Conservation (phyloP, 1,140 invertebrate genomes). For the Pentalonia nigronervosa region DNA sequence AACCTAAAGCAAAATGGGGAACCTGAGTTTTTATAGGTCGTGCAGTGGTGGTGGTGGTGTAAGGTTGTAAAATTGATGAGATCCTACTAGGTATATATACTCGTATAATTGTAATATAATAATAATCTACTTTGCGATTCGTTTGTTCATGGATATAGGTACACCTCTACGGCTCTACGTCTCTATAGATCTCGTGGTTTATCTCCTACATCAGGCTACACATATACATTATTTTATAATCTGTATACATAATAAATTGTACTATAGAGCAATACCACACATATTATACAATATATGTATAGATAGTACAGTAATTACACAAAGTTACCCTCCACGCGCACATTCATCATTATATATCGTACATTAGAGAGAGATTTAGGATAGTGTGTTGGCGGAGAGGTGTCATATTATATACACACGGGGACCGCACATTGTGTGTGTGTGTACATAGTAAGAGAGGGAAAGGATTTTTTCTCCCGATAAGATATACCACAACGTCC, state of each 20-base stretch:
- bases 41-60: too few species aligned
- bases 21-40: neutral
- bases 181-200: neutral
- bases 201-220: neutral
- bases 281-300: neutral
- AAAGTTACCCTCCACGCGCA: neutral
- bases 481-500: slow-evolving; percentile 45
- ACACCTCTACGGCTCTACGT: too few species aligned
- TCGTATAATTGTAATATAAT: neutral
- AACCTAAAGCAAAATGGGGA: neutral
- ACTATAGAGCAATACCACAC: neutral
- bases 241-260: neutral
- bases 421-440: neutral
- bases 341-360: neutral
- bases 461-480: slow-evolving; percentile 51
- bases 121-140: neutral
- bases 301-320: neutral
- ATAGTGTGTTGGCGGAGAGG: neutral
- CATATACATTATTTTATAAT: neutral
- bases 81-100: neutral
- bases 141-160: too few species aligned
- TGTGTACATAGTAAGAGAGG: neutral
- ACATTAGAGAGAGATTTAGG: neutral
- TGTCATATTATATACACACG: slow-evolving; percentile 9
- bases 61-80: neutral